Evolutionary conservation across 2,113 vertebrate genomes (phyloP), one percentile per base, ranked within the genome.

Genomic region (Nettapus auritus): DNA sequence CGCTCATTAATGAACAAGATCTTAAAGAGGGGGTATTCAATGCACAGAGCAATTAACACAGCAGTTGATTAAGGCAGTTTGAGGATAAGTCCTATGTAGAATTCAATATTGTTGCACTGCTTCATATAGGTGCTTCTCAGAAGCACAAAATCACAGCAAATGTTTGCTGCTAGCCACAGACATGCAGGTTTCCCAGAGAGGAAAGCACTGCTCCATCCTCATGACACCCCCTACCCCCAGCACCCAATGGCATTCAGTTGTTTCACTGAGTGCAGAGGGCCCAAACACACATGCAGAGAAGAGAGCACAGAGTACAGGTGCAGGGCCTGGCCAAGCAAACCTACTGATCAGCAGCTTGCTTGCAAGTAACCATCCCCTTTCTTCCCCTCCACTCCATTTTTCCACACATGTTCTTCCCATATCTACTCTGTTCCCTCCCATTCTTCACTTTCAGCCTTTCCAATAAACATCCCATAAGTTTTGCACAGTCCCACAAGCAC

Each of bases 31-130:
- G 38, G 59, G 88, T 42, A 44, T 94, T 93, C 85, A 91, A 94
- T 91, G 57, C 95, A 90, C 94, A 92, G 82, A 96, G 90, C 94
- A 96, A 96, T 97, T 96, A 94, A 80, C 90, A 76, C 50, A 80
- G 92, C 80, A 94, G 95, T 83, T 93, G 94, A 96, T 95, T 92
- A 77, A 95, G 68, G 90, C 56, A 69, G 82, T 52, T 74, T 56
- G 88, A 90, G 80, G 40, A 40, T 69, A 86, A 88, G 50, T 91
- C 76, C 86, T 73, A 33, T 55, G 71, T 86, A 86, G 88, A 77
- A 89, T 86, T 95, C 88, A 40, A 40, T 93, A 91, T 66, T 31
- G 16, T 68, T 69, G 23, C 31, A 20, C 52, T 85, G 20, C 33
- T 82, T 73, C 44, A 4, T 20, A 26, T 7, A 74, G 59, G 38